phyloP scores from a whole-genome alignment of 2,797 vertebrate genomes.

The Gymnoscopelus microlampas region DNA sequence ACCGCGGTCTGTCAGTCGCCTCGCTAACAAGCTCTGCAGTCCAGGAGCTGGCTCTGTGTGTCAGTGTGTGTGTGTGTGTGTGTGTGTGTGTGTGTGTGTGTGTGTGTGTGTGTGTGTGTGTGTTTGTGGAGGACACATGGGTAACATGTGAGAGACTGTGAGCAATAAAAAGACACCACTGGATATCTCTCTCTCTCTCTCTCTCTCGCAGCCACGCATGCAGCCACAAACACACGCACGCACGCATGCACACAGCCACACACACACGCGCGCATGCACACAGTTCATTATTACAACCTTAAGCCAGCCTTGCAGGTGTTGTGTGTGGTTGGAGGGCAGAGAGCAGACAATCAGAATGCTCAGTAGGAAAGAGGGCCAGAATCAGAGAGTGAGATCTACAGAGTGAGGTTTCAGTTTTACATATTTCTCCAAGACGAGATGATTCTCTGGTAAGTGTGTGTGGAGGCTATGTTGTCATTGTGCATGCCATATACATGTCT shows the following conservation, averaged over 20 bases:
- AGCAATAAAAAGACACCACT: background rate
- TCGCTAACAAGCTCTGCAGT: slow-evolving; percentile 56
- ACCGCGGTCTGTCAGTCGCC: slow-evolving; percentile 53
- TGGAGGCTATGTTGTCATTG: no score
- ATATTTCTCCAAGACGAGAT: background rate
- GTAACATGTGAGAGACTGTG: background rate
- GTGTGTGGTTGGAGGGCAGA: slow-evolving; percentile 3
- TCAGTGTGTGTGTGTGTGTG: slow-evolving; percentile 21
- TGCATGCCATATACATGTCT: no score
- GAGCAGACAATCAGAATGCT: slow-evolving; percentile 14
- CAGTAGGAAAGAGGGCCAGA: slow-evolving; percentile 19
- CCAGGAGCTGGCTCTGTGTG: slow-evolving; percentile 31
- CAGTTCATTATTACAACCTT: background rate
- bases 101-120: slow-evolving; percentile 12
- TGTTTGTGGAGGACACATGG: background rate
- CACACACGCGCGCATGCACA: slow-evolving; percentile 42
- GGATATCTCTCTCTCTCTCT: background rate
- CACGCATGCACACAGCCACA: slow-evolving; percentile 31
- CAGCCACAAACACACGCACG: slow-evolving; percentile 36
- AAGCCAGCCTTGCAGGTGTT: background rate
- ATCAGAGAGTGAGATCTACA: slow-evolving; percentile 14
- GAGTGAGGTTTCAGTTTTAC: no score
- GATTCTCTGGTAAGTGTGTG: no score
- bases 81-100: slow-evolving; percentile 14
- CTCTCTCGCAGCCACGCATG: no score